Evolutionary conservation across 2,797 vertebrate species (phyloP).

Genomic region (Micrastur ruficollis): DNA sequence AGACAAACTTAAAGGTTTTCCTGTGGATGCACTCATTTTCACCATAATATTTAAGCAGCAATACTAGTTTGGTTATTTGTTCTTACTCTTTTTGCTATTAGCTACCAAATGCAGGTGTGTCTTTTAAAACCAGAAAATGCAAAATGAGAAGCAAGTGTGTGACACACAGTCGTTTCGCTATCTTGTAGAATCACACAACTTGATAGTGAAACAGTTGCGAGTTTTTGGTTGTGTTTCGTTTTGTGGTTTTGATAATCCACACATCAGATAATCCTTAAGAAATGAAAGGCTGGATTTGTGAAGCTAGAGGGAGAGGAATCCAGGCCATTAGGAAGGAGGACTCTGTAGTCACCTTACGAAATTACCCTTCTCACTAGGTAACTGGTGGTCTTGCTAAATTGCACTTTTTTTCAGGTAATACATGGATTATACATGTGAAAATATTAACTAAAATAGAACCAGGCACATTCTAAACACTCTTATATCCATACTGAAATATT

Average conservation of each 20-base stretch:
- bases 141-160: neutral
- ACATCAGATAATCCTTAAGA: neutral
- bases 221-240: neutral
- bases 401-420: neutral
- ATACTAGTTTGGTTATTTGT: neutral
- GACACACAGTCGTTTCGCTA: neutral
- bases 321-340: neutral
- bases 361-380: neutral
- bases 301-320: neutral
- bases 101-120: neutral
- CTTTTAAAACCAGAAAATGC: neutral
- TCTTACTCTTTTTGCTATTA: neutral
- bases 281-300: neutral
- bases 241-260: neutral
- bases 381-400: neutral
- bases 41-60: neutral
- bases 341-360: neutral
- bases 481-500: neutral
- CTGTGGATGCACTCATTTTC: neutral
- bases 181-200: neutral
- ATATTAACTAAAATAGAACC: neutral
- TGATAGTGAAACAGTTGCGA: neutral
- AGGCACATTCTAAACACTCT: neutral
- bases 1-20: neutral
- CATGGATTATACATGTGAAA: neutral